Evolutionary conservation across 2,888 invertebrate genomes (phyloP).

Genomic region (Drosophila quinaria): DNA sequence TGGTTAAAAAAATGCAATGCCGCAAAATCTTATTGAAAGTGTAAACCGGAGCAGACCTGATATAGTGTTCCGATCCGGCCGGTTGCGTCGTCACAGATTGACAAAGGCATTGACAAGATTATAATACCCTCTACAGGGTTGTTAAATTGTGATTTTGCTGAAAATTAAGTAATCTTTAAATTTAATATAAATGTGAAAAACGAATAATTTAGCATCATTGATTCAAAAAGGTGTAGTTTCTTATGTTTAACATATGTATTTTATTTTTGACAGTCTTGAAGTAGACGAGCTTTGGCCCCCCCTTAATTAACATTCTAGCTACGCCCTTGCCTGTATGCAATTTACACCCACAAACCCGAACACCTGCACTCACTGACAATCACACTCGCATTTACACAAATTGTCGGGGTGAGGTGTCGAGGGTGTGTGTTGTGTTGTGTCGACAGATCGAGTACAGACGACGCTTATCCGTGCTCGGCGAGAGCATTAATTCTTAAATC

Average conservation of each 20-base stretch:
- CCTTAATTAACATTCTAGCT: neutral
- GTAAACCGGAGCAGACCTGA: too few species aligned
- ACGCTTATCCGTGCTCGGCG: constrained; percentile 19
- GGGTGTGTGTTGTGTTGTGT: neutral
- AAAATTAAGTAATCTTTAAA: neutral
- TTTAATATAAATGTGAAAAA: neutral
- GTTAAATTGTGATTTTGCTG: too few species aligned
- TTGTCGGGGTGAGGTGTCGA: neutral
- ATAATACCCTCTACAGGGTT: too few species aligned
- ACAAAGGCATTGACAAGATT: too few species aligned
- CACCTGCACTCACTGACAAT: neutral
- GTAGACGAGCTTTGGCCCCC: neutral
- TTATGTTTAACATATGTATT: too few species aligned
- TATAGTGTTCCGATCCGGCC: too few species aligned
- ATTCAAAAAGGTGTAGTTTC: neutral
- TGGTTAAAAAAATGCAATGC: too few species aligned
- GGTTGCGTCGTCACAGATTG: too few species aligned
- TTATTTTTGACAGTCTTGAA: neutral
- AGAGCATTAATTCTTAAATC: neutral
- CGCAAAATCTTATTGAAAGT: too few species aligned
- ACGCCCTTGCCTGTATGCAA: neutral
- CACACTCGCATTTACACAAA: neutral
- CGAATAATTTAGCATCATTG: neutral
- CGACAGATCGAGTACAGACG: neutral
- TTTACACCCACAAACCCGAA: neutral